phyloP scores from a whole-genome alignment of 2,113 vertebrate genomes.

The Antigone vipio region DNA sequence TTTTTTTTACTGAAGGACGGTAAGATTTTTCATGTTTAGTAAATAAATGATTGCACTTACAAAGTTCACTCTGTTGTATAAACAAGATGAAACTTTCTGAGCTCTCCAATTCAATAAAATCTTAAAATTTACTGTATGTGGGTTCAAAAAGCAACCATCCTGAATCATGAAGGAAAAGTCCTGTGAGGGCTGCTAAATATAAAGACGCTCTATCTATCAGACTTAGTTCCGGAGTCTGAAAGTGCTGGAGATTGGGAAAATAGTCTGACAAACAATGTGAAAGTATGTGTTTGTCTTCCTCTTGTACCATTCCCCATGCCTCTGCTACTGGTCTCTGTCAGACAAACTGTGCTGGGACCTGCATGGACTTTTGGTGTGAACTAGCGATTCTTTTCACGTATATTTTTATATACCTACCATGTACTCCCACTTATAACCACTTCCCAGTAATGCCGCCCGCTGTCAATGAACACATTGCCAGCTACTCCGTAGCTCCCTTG shows the following conservation, averaged over 20 bases:
- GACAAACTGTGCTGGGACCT: background rate
- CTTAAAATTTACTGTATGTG: background rate
- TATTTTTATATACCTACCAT: slow-evolving; percentile 77
- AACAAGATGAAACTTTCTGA: background rate
- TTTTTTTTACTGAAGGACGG: background rate
- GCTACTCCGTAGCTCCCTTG: slow-evolving; percentile 93
- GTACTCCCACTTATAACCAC: slow-evolving; percentile 96
- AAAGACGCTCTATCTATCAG: background rate
- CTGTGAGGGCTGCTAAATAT: background rate
- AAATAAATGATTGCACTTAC: background rate
- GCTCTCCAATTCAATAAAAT: background rate
- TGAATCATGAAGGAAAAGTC: background rate
- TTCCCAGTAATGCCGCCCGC: slow-evolving; percentile 97
- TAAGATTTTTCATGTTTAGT: background rate
- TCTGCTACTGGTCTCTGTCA: background rate
- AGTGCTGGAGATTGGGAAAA: background rate
- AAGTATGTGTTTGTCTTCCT: background rate
- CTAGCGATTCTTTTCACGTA: background rate
- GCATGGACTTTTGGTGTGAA: background rate
- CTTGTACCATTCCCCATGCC: background rate
- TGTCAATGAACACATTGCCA: slow-evolving; percentile 97
- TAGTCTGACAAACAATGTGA: background rate
- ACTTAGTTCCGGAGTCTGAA: background rate
- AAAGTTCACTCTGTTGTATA: background rate
- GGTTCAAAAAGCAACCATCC: background rate